These are phyloP conservation scores for Drosophila dives DNA, from an alignment of 2,888 invertebrate genomes.

Conservation along the genomic window DNA sequence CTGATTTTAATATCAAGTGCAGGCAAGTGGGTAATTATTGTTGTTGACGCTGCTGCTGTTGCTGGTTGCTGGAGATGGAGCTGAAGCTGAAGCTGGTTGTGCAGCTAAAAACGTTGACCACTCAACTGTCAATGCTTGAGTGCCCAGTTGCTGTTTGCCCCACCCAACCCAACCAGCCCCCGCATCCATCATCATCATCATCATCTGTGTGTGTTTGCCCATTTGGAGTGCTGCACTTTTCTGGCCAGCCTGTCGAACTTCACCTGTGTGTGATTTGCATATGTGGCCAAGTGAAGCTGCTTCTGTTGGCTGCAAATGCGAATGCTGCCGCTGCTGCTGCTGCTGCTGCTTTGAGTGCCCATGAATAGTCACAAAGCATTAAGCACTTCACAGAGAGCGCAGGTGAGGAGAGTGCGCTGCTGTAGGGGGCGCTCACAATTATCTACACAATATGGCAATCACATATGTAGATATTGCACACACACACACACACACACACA, in stretches of 20 bases:
- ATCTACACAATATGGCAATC: constrained; percentile 81
- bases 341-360: constrained; percentile 74
- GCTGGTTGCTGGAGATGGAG: constrained; percentile 35
- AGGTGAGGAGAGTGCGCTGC: constrained; percentile 12
- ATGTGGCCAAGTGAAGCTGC: constrained; percentile 73
- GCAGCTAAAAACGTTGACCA: constrained; percentile 79
- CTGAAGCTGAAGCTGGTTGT: constrained; percentile 41
- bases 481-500: constrained; percentile 40
- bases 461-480: constrained; percentile 78
- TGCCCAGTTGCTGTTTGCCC: constrained; percentile 59
- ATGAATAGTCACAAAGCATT: constrained; percentile 81
- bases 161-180: constrained; percentile 27
- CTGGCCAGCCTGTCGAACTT: constrained; percentile 77
- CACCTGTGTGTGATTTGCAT: constrained; percentile 79
- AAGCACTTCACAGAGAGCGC: constrained; percentile 69
- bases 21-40: constrained; percentile 81
- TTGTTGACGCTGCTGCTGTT: constrained; percentile 65
- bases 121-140: constrained; percentile 81
- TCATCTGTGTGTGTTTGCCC: constrained; percentile 56
- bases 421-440: constrained; percentile 65
- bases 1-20: constrained; percentile 81
- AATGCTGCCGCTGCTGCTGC: constrained; percentile 34
- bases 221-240: constrained; percentile 80
- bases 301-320: constrained; percentile 74
- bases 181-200: neutral